These are phyloP conservation scores for Malurus leucopterus DNA, from an alignment of 2,797 vertebrate species.

Conservation along the genomic window DNA sequence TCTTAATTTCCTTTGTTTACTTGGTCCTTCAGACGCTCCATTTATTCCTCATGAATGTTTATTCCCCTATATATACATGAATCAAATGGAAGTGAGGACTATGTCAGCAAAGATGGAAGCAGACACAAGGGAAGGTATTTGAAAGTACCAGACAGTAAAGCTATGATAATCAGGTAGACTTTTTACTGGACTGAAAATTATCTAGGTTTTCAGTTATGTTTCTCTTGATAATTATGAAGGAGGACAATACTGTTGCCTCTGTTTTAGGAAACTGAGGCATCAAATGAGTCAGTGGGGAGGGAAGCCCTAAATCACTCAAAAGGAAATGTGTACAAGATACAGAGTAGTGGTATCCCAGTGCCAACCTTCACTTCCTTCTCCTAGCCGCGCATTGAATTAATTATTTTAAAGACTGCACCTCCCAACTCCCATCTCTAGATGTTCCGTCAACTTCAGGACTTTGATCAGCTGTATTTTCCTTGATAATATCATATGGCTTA, in stretches of 20 bases:
- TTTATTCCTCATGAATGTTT: background rate
- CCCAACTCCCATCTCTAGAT: background rate
- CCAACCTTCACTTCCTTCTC: background rate
- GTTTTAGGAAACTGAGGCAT: background rate
- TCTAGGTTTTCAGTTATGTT: background rate
- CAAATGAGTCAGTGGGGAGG: background rate
- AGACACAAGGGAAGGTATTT: background rate
- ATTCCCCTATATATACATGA: background rate
- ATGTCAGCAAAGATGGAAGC: background rate
- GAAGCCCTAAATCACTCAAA: background rate
- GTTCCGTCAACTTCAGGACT: background rate
- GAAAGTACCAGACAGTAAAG: background rate
- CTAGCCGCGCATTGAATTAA: accelerated
- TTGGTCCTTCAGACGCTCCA: background rate
- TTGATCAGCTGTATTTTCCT: background rate
- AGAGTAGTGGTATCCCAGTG: background rate
- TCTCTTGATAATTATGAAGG: background rate
- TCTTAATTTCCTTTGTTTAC: background rate
- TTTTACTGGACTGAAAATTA: background rate
- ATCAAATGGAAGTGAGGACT: background rate
- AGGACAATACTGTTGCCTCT: background rate
- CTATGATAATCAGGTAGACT: background rate
- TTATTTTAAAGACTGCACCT: background rate
- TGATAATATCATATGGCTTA: background rate
- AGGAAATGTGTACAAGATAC: background rate